Conservation (phyloP, 2,797 vertebrate genomes). For the Glyptemys insculpta region DNA sequence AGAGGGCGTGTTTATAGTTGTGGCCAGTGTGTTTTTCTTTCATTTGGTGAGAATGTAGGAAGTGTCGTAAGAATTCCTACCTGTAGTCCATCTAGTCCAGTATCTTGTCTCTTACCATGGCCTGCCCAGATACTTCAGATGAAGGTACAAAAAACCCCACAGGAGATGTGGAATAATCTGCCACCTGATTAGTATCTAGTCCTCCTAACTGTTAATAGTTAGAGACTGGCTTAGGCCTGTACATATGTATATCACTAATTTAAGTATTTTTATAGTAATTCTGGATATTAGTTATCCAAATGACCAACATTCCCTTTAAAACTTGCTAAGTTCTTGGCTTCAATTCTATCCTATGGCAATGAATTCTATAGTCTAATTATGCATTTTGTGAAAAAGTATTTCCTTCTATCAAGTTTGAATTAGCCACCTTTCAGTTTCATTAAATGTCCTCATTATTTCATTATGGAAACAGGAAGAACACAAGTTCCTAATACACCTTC, state of each 20-base stretch:
- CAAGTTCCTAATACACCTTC: background rate
- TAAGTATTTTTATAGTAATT: slow-evolving; percentile 3
- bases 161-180: background rate
- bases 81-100: fast-evolving
- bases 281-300: background rate
- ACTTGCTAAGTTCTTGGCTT: background rate
- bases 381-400: fast-evolving
- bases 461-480: background rate
- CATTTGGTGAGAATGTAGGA: background rate
- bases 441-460: background rate
- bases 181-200: background rate
- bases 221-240: background rate
- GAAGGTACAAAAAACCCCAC: fast-evolving
- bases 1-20: background rate
- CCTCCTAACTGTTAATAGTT: background rate
- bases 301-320: background rate
- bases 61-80: fast-evolving
- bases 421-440: background rate
- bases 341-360: background rate
- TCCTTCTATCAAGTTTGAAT: background rate
- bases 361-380: background rate
- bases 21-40: background rate
- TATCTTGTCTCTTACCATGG: fast-evolving
- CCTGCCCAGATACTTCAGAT: background rate
- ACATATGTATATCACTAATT: background rate